Base-by-base conservation (phyloP, 1,140 invertebrate genomes). In the Cyphomyrmex costatus region DNA sequence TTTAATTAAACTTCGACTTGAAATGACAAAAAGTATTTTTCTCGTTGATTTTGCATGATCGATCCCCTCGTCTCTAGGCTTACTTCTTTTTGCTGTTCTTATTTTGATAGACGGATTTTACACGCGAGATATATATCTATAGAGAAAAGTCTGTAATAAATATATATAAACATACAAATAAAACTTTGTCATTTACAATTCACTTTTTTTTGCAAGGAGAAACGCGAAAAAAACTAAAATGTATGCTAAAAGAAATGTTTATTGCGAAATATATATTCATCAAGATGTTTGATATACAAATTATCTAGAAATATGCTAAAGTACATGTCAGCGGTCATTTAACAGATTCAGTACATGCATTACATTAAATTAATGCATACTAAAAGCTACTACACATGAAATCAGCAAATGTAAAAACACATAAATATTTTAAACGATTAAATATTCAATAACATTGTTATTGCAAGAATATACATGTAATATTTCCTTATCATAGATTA, bases 81-180 rank as follows among this genome's bases (percentile, higher is more conserved):
- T 90, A 90, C 19, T 46, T 61, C 14, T 87, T 90, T 42, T 88
- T 78, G 61, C 58, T 53, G 36, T 88, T 94, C 92, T 95, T 93
- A 94, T 94, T 94, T 94, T 94, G 91, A 93, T 94, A 94, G 90
- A 93, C 88, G 90, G 92, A 94, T 93, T 94, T 94, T 93, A 94
- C 92, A 86, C 91, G 92, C 27, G n/a, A 70, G 14, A 94, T 87
- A 92, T 93, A 94, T 93, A 93, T 90, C 90, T 93, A 93, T 92
- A 94, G 92, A 79, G 42, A 33, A 79, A 94, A 94, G 92, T 94
- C 93, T 94, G 92, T 94, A 94, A 93, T 93, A 94, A 93, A 61
- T 60, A 93, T 93, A 93, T 93, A 94, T 93, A 93, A 91, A 92
- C 89, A 90, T 92, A 91, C 86, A 89, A 94, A 94, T 94, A 94